Evolutionary conservation across 1,140 invertebrate species (phyloP), one percentile per base, ranked within the genome.

Genomic region (Caenorhabditis brenneri): DNA sequence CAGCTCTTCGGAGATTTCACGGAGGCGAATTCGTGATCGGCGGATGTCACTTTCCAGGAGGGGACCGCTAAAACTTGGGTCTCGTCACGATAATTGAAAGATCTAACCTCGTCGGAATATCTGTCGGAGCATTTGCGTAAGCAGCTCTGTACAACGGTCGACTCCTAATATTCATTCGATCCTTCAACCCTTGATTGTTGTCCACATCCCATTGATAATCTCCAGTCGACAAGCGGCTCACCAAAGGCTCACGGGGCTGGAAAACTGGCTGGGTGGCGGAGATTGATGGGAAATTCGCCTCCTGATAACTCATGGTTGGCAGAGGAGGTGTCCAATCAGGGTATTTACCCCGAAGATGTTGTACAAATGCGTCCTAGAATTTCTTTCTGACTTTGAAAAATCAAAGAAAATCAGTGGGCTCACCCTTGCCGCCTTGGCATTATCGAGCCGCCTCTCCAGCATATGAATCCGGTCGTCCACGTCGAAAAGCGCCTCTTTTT

Each of bases 1-100:
- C 6, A 74, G 36, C 36, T 74, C 65, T 74, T 74, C 65, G 36
- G 65, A 74, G 46, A 74, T 74, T 15, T 74, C 65, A 27, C 65
- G 65, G 22, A 74, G 65, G 9, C 65, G 65, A 0, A 74, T 74
- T 74, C n/a, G 5, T 6, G 65, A 46, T n/a, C 65, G 36, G 5
- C 65, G 36, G 22, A 74, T 74, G 65, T 74, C 65, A 24, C 19
- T 74, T 42, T 74, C 65, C n/a, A 74, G 36, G 36, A 74, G 65
- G 9, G 65, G 65, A 15, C 65, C 65, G n/a, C 65, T 74, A 36
- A 4, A 65, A 65, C 16, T 9, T 7, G 42, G 42, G 16, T 46
- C 16, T 46, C 2, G 9, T 16, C 16, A 51, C 0, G 22, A 19
- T n/a, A 1, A 4, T n/a, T 51, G 2, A 55, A 55, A 12, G 39